A percentile compares a stretch with the other conserved stretches of the same genome.
Conservation (phyloP, 37 sponge, comb jelly and placozoan species). For the Beroe forskalii region DNA sequence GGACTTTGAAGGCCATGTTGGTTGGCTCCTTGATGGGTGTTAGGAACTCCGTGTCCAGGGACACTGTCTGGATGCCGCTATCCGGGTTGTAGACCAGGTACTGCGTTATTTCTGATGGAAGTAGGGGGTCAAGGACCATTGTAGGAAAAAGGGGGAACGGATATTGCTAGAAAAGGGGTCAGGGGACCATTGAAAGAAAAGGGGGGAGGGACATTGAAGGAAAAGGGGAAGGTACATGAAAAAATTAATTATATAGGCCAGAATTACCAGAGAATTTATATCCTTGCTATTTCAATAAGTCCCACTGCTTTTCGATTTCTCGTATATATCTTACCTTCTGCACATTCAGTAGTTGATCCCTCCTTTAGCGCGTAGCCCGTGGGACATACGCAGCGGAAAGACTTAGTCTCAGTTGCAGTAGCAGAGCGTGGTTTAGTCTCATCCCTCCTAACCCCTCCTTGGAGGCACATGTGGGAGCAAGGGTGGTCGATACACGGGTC, state of each 20-base stretch:
- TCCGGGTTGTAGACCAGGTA: conserved; percentile 47
- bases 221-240: too few species aligned
- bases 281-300: too few species aligned
- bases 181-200: too few species aligned
- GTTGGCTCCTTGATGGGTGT: conserved; percentile 1
- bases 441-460: neutral
- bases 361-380: conserved; percentile 9
- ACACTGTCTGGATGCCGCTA: conserved; percentile 28
- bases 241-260: too few species aligned
- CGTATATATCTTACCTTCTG: conserved; percentile 17
- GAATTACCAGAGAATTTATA: too few species aligned
- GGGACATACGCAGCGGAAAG: conserved; percentile 15
- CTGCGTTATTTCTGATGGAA: conserved; percentile 32
- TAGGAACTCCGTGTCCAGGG: conserved; percentile 40
- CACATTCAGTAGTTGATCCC: conserved; percentile 8
- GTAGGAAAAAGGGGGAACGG: too few species aligned
- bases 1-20: neutral
- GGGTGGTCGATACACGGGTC: neutral
- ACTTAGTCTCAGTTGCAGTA: too few species aligned
- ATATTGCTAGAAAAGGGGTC: too few species aligned
- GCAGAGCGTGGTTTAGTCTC: too few species aligned
- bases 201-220: too few species aligned
- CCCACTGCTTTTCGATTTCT: too few species aligned
- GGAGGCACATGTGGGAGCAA: conserved; percentile 29
- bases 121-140: neutral